Evolutionary conservation across 2,888 invertebrate species (phyloP).

Genomic region (Epinotia brunnichana): DNA sequence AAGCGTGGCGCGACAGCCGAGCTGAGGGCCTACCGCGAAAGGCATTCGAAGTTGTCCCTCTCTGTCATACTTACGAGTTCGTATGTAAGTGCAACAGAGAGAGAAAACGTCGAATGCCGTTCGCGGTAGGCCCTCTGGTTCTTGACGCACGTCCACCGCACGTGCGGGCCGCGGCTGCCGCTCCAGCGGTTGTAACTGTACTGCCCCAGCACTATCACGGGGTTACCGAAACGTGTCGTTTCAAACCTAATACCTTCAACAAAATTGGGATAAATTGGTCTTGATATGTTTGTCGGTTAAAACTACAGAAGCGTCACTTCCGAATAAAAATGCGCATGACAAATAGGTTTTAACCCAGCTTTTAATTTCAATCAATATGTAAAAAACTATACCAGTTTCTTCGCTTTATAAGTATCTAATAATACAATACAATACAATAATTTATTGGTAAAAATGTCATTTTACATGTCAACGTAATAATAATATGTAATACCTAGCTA

Average conservation of each 20-base stretch:
- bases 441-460: too few relatives aligned
- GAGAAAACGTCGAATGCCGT: too few relatives aligned
- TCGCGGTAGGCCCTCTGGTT: too few relatives aligned
- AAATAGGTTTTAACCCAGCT: too few relatives aligned
- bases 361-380: neutral
- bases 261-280: neutral
- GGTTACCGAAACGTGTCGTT: constrained; percentile 44
- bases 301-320: neutral
- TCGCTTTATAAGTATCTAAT: too few relatives aligned
- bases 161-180: constrained; percentile 43
- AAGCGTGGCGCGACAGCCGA: constrained; percentile 47
- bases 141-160: constrained; percentile 47
- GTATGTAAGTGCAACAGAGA: too few relatives aligned
- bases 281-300: neutral
- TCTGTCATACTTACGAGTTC: too few relatives aligned
- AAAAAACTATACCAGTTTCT: neutral
- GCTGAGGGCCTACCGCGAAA: too few relatives aligned
- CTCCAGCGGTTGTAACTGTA: constrained; percentile 46
- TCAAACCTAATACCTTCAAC: constrained; percentile 33
- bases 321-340: neutral
- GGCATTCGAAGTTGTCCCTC: too few relatives aligned
- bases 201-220: constrained; percentile 42
- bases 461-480: too few relatives aligned
- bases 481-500: too few relatives aligned
- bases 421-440: too few relatives aligned